Percentiles rank a stretch among this genome's conserved stretches.
These are phyloP conservation scores for Nemopilema nomurai DNA, from an alignment of 30 jellyfish, hydroid and myxozoan species.

Conservation along the genomic window DNA sequence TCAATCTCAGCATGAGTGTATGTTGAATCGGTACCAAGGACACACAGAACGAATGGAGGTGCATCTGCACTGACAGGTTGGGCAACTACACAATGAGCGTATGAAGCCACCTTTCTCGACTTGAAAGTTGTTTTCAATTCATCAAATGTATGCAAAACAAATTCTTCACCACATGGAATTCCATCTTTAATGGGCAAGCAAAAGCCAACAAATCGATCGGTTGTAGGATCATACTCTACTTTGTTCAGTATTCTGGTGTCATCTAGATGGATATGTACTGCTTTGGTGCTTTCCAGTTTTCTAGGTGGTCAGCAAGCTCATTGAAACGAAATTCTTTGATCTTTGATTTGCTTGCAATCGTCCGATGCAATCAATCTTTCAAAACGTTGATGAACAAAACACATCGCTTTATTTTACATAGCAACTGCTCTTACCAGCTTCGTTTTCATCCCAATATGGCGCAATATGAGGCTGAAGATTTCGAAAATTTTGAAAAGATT, in stretches of 20 bases:
- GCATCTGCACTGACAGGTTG: too few species aligned
- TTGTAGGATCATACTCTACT: too few species aligned
- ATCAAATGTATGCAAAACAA: constrained; percentile 1
- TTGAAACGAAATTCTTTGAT: constrained; percentile 36
- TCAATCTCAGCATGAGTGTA: constrained; percentile 24
- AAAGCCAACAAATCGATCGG: too few species aligned
- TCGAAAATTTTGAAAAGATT: constrained; percentile 14
- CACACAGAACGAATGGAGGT: constrained; percentile 17
- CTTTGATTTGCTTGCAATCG: neutral
- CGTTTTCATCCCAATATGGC: constrained; percentile 5
- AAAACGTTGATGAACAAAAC: neutral
- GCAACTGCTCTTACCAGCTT: neutral
- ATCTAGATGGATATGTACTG: too few species aligned
- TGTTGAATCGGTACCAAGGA: constrained; percentile 44
- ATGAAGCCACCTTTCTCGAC: constrained; percentile 2
- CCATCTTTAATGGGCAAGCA: constrained; percentile 25
- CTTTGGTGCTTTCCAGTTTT: too few species aligned
- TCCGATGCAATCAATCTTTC: constrained; percentile 8
- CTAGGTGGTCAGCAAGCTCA: too few species aligned
- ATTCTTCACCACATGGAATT: constrained; percentile 18
- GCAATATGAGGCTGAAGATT: constrained; percentile 16
- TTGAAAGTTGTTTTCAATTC: constrained; percentile 8
- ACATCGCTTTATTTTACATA: neutral
- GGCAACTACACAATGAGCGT: too few species aligned
- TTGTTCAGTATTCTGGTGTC: too few species aligned